These are phyloP conservation scores for Lasioglossum malachurum DNA, from an alignment of 2,888 invertebrate species.

Conservation along the genomic window DNA sequence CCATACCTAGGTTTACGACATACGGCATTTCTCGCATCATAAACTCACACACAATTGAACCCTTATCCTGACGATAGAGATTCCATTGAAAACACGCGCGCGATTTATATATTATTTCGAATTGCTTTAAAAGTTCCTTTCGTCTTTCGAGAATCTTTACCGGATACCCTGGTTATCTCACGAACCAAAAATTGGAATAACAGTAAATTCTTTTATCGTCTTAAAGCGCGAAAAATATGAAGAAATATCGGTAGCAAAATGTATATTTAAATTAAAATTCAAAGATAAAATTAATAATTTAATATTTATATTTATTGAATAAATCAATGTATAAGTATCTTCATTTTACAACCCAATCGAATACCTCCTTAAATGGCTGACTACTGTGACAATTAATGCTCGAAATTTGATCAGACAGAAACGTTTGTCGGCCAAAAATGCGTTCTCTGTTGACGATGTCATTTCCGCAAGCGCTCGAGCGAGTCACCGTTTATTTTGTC, in stretches of 20 bases:
- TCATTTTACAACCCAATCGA: too few relatives aligned
- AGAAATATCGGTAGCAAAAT: too few relatives aligned
- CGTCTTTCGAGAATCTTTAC: background rate
- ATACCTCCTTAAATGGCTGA: background rate
- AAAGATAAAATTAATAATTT: too few relatives aligned
- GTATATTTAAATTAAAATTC: too few relatives aligned
- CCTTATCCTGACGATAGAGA: background rate
- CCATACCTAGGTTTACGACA: background rate
- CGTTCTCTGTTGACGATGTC: background rate
- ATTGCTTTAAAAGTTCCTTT: background rate
- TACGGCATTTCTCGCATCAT: background rate
- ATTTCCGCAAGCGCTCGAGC: conserved; percentile 8
- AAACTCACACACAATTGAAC: background rate
- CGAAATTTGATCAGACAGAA: background rate
- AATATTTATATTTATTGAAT: too few relatives aligned
- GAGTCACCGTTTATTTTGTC: conserved; percentile 35
- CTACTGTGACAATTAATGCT: background rate
- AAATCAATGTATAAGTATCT: too few relatives aligned
- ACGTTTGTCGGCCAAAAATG: background rate
- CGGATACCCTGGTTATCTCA: too few relatives aligned
- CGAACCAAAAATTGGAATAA: too few relatives aligned
- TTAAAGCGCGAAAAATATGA: too few relatives aligned
- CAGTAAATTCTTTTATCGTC: too few relatives aligned
- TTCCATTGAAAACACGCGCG: background rate
- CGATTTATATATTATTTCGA: background rate